A percentile compares a stretch with the other conserved stretches of the same genome.
Conservation (phyloP, 2,113 vertebrate species). For the Porphyrio hochstetteri region DNA sequence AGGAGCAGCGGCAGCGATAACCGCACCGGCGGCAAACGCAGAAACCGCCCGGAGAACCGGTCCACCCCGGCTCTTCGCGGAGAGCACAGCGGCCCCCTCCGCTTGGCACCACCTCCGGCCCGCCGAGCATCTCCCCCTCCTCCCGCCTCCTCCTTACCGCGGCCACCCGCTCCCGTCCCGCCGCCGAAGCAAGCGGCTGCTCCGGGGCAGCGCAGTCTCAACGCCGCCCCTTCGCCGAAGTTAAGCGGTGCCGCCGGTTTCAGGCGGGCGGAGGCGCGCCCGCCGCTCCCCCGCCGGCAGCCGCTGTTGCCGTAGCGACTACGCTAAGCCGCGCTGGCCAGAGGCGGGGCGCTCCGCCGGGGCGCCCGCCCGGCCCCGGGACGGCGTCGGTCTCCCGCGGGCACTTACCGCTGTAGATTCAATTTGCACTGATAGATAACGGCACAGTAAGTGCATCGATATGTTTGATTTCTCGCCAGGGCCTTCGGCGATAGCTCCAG, state of each 20-base stretch:
- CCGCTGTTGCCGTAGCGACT: conserved; percentile 80
- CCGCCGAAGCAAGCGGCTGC: background rate
- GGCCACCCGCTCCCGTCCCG: background rate
- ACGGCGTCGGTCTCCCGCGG: background rate
- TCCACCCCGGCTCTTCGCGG: background rate
- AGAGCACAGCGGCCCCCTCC: background rate
- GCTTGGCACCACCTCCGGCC: background rate
- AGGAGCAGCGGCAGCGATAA: background rate
- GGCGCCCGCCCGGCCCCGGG: background rate
- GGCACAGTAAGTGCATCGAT: fast-evolving
- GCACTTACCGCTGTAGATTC: fast-evolving
- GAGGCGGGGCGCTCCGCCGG: background rate
- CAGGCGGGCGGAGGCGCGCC: background rate
- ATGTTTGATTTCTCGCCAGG: background rate
- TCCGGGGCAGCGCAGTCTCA: background rate
- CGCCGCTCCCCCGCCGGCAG: conserved; percentile 51
- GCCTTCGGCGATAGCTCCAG: background rate
- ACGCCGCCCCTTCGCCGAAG: background rate
- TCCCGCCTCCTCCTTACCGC: background rate
- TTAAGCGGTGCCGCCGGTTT: background rate
- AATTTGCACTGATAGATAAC: background rate
- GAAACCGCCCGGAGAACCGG: background rate
- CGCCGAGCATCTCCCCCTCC: background rate
- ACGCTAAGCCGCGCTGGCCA: conserved; percentile 73
- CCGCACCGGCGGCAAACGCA: background rate